Evolutionary conservation across 1,140 invertebrate genomes (phyloP), one percentile per base, ranked within the genome.

Genomic region (Octopus sinensis): DNA sequence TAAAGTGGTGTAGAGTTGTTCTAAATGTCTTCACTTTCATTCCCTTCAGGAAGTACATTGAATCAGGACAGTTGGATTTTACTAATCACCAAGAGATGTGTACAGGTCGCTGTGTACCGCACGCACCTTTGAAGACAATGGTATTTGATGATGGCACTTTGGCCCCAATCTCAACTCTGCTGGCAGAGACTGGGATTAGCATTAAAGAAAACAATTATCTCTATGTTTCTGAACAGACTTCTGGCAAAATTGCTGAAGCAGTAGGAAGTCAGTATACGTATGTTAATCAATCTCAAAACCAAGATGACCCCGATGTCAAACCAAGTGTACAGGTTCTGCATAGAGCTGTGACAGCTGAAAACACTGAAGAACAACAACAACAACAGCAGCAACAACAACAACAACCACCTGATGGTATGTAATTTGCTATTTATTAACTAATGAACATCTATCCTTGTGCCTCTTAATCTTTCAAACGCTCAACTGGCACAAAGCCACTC

Each of bases 31-130:
- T 43, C 30, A 43, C 0, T 43, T 43, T 43, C 30, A 2, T 78
- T 76, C 76, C 82, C 51, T 81, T 73, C 54, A 89, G 90, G 76
- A 90, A 89, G n/a, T 78, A 90, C 73, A 91, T 91, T 86, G 90
- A 91, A 53, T 86, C 88, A 82, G 86, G 90, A 53, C 84, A 86
- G 9, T 82, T 91, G 53, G 88, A 89, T 62, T 91, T 91, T 83
- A 88, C 86, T 79, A 86, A 89, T 23, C 90, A 91, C 82, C 82
- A 86, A 6, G 86, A 85, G 52, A 82, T 85, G n/a, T 90, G 89
- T 80, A 88, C 88, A n/a, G 87, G 87, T 10, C 86, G 89, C 62
- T 90, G 89, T 82, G 76, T 85, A 43, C 84, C 85, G 13, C 82
- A 84, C 13, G 80, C 83, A n/a, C 84, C 86, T 1, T 73, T 75